Base-by-base conservation (phyloP, 2,888 invertebrate genomes). In the Coremacera marginata region DNA sequence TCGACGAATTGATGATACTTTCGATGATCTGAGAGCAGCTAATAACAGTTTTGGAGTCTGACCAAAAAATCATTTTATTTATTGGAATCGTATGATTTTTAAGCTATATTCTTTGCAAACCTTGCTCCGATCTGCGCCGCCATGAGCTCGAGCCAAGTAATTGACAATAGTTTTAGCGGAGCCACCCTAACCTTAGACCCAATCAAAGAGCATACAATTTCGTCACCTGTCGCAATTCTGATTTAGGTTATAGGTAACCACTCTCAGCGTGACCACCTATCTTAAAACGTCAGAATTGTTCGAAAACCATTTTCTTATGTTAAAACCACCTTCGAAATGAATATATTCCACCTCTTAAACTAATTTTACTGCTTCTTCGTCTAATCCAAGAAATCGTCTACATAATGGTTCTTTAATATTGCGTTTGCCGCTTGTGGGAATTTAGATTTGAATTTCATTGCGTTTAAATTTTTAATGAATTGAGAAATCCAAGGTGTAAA, bases 401-500 rank as follows among this genome's bases (percentile, higher is more conserved):
- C 71, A 25, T 78, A 78, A 52, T 78, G 78, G 51, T 78, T 72
- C 34, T 78, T 49, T 71, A 55, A 75, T 11, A 78, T 75, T 9
- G 75, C 52, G 22, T 71, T 57, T 11, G 31, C 67, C 8, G 78
- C 77, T 25, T 62, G 49, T 31, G 79, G 77, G 62, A 71, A 74
- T 14, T 75, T 1, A 4, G 4, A 44, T 62, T 79, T 75, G 55
- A 68, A 77, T 11, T 72, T 71, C 16, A 70, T 74, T 2, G 77
- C 75, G 67, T 77, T 77, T 22, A 25, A 72, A 57, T 79, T 79
- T 22, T 79, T 79, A 5, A 75, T 27, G 52, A 72, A 79, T 76
- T 77, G 73, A 0, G 75, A 76, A 8, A 75, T 68, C 51, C 55
- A 51, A 0, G 76, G 75, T 25, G 79, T 60, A 31, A 75, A 78